phyloP scores from a whole-genome alignment of 2,797 vertebrate genomes.

The Percopsis omiscomaycus region DNA sequence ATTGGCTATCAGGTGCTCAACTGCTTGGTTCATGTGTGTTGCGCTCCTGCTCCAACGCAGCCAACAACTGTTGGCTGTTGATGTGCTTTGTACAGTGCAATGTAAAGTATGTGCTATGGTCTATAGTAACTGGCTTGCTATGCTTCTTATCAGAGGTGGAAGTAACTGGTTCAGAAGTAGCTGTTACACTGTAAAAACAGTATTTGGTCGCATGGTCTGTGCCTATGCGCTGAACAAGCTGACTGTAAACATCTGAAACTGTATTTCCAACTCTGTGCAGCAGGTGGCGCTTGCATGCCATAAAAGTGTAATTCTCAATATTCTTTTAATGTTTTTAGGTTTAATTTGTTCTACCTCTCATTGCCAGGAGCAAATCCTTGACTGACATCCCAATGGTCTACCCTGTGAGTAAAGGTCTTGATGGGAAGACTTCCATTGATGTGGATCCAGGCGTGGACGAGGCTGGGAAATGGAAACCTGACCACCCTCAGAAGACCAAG shows the following conservation, averaged over 20 bases:
- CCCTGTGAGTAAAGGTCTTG: slow-evolving; percentile 47
- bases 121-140: not conserved
- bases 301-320: not conserved
- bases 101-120: slow-evolving; percentile 27
- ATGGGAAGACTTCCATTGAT: slow-evolving; percentile 32
- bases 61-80: slow-evolving; percentile 49
- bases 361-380: slow-evolving; percentile 90
- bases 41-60: slow-evolving; percentile 33
- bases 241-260: too few species aligned
- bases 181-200: too few species aligned
- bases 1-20: slow-evolving; percentile 35
- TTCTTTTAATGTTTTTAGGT: not conserved
- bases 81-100: slow-evolving; percentile 43
- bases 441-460: slow-evolving; percentile 68
- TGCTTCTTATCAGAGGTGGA: too few species aligned
- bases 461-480: slow-evolving; percentile 71
- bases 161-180: too few species aligned
- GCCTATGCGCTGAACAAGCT: too few species aligned
- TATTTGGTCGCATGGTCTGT: too few species aligned
- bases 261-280: slow-evolving; percentile 44
- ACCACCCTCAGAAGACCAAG: slow-evolving; percentile 74
- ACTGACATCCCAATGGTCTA: slow-evolving; percentile 75
- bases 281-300: slow-evolving; percentile 7
- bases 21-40: slow-evolving; percentile 24
- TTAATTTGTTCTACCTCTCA: slow-evolving; percentile 16